Conservation (phyloP, 2,113 vertebrate species). For the Cygnus buccinator region DNA sequence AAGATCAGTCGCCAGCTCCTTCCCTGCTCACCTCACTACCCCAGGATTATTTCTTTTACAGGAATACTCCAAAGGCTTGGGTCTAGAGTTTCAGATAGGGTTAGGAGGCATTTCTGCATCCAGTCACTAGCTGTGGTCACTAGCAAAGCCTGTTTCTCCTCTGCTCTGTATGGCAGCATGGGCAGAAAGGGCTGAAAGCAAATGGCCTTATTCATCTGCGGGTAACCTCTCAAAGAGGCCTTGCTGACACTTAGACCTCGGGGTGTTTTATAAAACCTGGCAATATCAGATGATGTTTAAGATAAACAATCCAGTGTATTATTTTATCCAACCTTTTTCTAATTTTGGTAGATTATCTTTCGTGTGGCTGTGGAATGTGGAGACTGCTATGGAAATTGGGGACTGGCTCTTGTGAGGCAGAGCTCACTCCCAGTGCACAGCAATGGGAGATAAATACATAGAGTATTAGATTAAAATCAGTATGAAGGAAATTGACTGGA, state of each 20-base stretch:
- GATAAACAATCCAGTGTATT: background rate
- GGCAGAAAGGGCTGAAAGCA: background rate
- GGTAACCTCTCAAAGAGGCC: background rate
- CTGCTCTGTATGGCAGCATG: background rate
- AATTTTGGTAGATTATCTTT: background rate
- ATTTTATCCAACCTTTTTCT: background rate
- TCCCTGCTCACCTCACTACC: background rate
- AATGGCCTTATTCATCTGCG: background rate
- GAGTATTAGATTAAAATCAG: background rate
- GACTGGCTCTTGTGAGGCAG: background rate
- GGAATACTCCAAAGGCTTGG: background rate
- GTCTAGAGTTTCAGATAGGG: background rate
- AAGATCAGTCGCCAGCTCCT: background rate
- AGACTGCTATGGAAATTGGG: background rate
- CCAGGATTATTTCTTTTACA: background rate
- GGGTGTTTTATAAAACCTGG: background rate
- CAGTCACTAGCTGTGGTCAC: fast-evolving
- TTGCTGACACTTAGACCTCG: fast-evolving
- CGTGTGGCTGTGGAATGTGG: background rate
- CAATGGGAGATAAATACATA: background rate
- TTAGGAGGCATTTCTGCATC: background rate
- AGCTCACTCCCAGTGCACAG: background rate
- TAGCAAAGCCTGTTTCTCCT: background rate
- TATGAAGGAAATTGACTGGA: background rate
- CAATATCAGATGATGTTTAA: background rate